Conservation (phyloP, 2,797 vertebrate genomes). For the Rhabdomys pumilio region DNA sequence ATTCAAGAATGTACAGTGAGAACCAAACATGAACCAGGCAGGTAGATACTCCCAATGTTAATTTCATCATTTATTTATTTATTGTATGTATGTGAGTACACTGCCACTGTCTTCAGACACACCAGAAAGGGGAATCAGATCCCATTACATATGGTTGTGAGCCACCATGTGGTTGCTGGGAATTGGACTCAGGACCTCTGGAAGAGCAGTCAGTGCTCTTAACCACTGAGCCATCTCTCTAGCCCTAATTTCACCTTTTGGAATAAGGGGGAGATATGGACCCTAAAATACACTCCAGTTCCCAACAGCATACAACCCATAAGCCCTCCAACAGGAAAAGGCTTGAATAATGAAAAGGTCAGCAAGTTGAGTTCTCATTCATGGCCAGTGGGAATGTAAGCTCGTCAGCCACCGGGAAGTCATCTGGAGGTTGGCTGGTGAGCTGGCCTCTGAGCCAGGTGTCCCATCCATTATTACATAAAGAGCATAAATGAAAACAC, state of each 20-base stretch:
- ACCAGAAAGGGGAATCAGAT: no score
- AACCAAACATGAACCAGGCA: background rate
- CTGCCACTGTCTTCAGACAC: no score
- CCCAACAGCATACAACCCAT: background rate
- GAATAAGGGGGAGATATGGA: background rate
- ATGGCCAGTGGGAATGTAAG: background rate
- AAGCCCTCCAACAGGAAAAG: background rate
- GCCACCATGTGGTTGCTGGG: no score
- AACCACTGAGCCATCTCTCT: no score
- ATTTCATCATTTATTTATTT: background rate
- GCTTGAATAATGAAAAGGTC: background rate
- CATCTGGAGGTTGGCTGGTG: background rate
- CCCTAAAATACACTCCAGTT: background rate
- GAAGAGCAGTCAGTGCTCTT: no score
- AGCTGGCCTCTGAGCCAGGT: background rate
- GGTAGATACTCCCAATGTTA: background rate
- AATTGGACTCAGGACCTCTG: no score
- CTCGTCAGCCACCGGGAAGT: background rate
- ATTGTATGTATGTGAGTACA: no score
- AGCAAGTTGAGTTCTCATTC: background rate
- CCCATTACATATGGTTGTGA: no score
- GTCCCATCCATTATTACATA: accelerated
- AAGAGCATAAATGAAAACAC: background rate
- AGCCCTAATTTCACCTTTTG: background rate
- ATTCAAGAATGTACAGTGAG: background rate